Conservation (phyloP, 1,140 invertebrate species). For the Papilio polytes region DNA sequence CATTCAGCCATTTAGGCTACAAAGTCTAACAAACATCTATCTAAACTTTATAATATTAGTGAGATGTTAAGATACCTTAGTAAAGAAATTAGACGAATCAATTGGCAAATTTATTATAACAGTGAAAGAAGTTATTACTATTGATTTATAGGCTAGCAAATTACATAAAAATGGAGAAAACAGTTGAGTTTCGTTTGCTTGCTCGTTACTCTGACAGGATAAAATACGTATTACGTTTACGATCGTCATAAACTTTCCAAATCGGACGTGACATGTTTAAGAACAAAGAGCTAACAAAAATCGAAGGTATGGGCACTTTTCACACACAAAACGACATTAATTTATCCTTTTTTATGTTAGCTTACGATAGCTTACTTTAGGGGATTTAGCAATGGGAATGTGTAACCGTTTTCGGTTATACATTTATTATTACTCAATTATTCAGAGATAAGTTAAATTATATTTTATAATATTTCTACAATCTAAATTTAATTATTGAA, state of each 20-base stretch:
- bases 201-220: conserved; percentile 6
- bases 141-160: conserved; percentile 2
- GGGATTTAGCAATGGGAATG: background rate
- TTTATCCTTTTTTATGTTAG: background rate
- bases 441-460: background rate
- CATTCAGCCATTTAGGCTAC: too few species aligned
- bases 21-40: too few species aligned
- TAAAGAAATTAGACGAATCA: background rate
- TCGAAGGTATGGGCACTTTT: background rate
- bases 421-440: too few species aligned
- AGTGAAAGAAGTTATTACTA: background rate
- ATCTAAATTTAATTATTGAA: too few species aligned
- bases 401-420: too few species aligned
- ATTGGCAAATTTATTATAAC: background rate
- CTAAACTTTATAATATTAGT: too few species aligned
- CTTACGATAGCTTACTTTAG: background rate
- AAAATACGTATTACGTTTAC: conserved; percentile 28
- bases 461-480: too few species aligned
- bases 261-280: conserved; percentile 19
- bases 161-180: conserved; percentile 24
- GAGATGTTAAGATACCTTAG: background rate
- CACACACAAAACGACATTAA: background rate
- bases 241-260: conserved; percentile 7
- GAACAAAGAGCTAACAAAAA: conserved; percentile 20
- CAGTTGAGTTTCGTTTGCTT: conserved; percentile 11